Conservation (phyloP, 2,797 vertebrate species). For the Pagetopsis macropterus region DNA sequence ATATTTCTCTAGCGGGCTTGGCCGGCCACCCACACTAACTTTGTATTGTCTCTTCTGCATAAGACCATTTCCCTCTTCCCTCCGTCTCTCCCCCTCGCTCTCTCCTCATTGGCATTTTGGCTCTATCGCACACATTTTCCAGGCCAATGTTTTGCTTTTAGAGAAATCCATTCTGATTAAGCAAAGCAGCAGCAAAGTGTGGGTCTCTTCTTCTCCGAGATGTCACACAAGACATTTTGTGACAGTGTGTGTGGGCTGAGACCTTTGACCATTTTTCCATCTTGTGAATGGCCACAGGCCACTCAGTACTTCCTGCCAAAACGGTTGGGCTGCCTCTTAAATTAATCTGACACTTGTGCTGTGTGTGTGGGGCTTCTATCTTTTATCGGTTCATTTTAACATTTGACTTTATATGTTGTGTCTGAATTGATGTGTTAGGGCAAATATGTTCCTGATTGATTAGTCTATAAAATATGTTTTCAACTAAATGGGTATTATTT, state of each 20-base stretch:
- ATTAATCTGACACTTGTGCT: slow-evolving; percentile 40
- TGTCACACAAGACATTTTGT: slow-evolving; percentile 63
- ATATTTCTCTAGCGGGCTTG: slow-evolving; percentile 67
- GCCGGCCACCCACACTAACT: slow-evolving; percentile 74
- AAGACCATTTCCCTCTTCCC: slow-evolving; percentile 48
- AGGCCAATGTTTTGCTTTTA: slow-evolving; percentile 59
- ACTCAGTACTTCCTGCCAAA: slow-evolving; percentile 43
- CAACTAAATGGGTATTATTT: not conserved
- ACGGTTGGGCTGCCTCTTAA: slow-evolving; percentile 36
- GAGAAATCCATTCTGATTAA: slow-evolving; percentile 75
- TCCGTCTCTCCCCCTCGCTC: slow-evolving; percentile 23
- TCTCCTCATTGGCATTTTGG: slow-evolving; percentile 59
- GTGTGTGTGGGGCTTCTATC: slow-evolving; percentile 9
- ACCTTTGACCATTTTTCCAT: slow-evolving; percentile 65
- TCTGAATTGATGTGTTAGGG: not conserved
- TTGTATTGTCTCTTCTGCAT: slow-evolving; percentile 63
- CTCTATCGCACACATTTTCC: slow-evolving; percentile 59
- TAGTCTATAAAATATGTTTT: not conserved
- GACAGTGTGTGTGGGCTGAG: slow-evolving; percentile 65
- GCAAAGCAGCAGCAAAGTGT: slow-evolving; percentile 59
- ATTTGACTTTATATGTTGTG: not conserved
- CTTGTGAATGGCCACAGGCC: slow-evolving; percentile 52
- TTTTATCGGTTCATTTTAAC: slow-evolving; percentile 16
- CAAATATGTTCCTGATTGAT: not conserved
- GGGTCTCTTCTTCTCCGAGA: slow-evolving; percentile 59